Base-by-base conservation (phyloP, 2,113 vertebrate species). In the Melanerpes aurifrons region DNA sequence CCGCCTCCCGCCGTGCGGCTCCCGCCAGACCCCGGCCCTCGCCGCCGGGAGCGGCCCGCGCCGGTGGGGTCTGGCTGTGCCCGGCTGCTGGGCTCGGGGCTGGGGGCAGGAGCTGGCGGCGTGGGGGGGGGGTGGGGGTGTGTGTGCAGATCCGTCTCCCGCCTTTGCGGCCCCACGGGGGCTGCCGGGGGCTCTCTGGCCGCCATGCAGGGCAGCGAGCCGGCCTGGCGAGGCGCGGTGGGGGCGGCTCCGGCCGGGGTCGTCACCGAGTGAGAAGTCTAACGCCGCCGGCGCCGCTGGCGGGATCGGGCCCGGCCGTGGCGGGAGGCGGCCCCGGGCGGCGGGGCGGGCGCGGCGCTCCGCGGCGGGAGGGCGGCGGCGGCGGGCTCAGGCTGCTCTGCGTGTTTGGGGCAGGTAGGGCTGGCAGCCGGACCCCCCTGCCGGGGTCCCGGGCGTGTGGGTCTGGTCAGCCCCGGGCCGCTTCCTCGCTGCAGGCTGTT, bases 371-470 rank as follows among this genome's bases (percentile, higher is more conserved):
- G 48, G 10, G 48, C 9, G 48, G 48, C 3, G 48, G 32, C 76
- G 8, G 26, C 7, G 19, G 57, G 6, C 57, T 10, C 15, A 1
- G 8, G 47, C 25, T 12, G 1, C 68, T 18, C 21, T 12, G 4
- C 18, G 5, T 1, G 15, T 13, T 20, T 17, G 26, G 48, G 17
- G 25, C 50, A 2, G 29, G 61, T 3, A 3, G 54, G 26, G 45
- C 14, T 12, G 1, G 57, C 32, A 2, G 66, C 32, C 32, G 1
- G 7, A 15, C 9, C 7, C 1, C 15, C 6, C 7, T 10, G 21
- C 35, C 29, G 31, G 31, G 11, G 11, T 8, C 21, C 61, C 1
- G 22, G 10, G 7, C 25, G 5, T 9, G 56, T 3, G 2, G 48
- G 50, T 35, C 32, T 15, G 24, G 1, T 0, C 19, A 10, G 17